phyloP scores from a whole-genome alignment of 2,113 vertebrate genomes.

The Symphodus melops region DNA sequence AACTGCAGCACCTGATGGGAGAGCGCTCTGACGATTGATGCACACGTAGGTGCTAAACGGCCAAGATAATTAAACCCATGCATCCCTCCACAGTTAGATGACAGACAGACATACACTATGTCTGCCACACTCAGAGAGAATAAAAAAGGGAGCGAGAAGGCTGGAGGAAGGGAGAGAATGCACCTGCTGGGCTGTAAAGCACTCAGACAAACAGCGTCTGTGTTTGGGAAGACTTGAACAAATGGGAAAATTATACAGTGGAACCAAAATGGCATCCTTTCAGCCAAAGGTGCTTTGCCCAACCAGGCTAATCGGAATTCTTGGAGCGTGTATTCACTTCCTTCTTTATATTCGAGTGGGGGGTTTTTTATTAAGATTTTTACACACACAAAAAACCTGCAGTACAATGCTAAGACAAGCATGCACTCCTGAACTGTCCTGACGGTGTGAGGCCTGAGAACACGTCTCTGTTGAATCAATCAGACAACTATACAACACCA shows the following conservation, averaged over 20 bases:
- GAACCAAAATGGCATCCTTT: conserved; percentile 45
- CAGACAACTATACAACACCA: no score
- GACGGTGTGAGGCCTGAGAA: no score
- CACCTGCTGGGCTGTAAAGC: conserved; percentile 75
- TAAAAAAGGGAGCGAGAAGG: neutral
- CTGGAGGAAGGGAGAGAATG: conserved; percentile 42
- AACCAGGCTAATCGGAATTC: neutral
- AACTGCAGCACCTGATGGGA: conserved; percentile 22
- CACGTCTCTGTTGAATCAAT: no score
- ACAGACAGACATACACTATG: conserved; percentile 28
- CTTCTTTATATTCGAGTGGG: neutral
- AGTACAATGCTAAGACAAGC: neutral
- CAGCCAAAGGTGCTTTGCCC: conserved; percentile 45
- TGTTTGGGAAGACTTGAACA: conserved; percentile 74
- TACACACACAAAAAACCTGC: neutral
- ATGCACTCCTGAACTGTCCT: neutral
- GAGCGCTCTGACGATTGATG: conserved; percentile 54
- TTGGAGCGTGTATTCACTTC: neutral
- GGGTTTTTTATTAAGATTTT: neutral
- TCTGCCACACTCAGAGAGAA: conserved; percentile 20
- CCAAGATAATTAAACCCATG: conserved; percentile 63
- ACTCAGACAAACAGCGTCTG: conserved; percentile 70
- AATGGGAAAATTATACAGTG: conserved; percentile 82
- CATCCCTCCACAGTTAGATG: conserved; percentile 17
- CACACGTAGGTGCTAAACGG: conserved; percentile 63